These are phyloP conservation scores for Listronotus bonariensis DNA, from an alignment of 1,140 invertebrate species.

Conservation along the genomic window DNA sequence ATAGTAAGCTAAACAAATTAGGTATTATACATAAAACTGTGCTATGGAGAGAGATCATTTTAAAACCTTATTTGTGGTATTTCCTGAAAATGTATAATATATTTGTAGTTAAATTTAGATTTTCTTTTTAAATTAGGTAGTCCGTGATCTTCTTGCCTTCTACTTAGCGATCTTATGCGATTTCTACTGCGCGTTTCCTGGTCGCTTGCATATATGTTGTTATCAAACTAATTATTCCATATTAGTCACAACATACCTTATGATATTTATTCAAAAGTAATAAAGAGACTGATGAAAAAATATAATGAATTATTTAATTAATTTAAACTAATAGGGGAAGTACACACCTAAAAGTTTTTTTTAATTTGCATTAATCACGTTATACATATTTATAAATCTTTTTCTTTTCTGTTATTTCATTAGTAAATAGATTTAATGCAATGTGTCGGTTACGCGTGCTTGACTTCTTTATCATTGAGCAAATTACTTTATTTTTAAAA, in stretches of 20 bases:
- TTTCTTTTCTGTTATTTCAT: background rate
- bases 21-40: too few relatives aligned
- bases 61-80: too few relatives aligned
- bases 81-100: too few relatives aligned
- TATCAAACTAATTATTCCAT: slow-evolving; percentile 4
- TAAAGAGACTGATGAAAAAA: slow-evolving; percentile 2
- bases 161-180: too few relatives aligned
- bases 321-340: slow-evolving; percentile 16
- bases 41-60: too few relatives aligned
- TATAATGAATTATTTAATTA: slow-evolving; percentile 8
- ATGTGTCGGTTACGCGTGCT: slow-evolving; percentile 6
- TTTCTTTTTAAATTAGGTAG: too few relatives aligned
- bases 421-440: background rate
- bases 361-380: slow-evolving; percentile 2
- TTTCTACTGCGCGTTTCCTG: background rate
- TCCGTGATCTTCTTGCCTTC: too few relatives aligned
- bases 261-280: slow-evolving; percentile 7
- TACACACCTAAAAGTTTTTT: slow-evolving; percentile 17
- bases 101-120: too few relatives aligned
- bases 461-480: slow-evolving; percentile 4
- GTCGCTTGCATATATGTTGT: slow-evolving; percentile 1
- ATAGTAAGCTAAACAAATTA: too few relatives aligned
- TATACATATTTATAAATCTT: slow-evolving; percentile 18
- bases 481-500: background rate
- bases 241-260: slow-evolving; percentile 4